Conservation (phyloP, 2,888 invertebrate genomes). For the Drosophila koepferae region DNA sequence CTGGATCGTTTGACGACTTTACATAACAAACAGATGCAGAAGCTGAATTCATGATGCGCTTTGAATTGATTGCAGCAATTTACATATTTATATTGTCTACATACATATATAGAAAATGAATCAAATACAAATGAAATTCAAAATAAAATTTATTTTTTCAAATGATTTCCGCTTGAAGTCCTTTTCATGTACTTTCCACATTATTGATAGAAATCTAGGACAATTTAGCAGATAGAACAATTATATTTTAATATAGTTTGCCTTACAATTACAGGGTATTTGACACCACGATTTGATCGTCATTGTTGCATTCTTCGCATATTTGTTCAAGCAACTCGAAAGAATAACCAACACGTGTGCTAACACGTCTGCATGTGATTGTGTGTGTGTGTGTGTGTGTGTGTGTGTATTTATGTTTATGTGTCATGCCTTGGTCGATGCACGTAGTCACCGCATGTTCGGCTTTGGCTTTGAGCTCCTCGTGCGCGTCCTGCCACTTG, state of each 20-base stretch:
- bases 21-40: not conserved
- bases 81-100: not conserved
- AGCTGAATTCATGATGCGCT: not conserved
- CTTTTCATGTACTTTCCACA: no score
- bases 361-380: conserved; percentile 6
- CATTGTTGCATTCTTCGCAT: conserved; percentile 18
- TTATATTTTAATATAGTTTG: not conserved
- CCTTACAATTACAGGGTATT: conserved; percentile 29
- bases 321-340: conserved; percentile 34
- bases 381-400: not conserved
- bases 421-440: conserved; percentile 44
- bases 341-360: conserved; percentile 44
- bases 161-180: not conserved
- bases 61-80: not conserved
- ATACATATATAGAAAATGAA: not conserved
- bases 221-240: not conserved
- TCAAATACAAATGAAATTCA: no score
- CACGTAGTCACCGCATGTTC: conserved; percentile 71
- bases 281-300: not conserved
- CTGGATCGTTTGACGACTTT: conserved; percentile 1
- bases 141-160: not conserved
- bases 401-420: conserved; percentile 12
- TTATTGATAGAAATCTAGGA: not conserved
- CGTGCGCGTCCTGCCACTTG: conserved; percentile 57
- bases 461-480: conserved; percentile 55